Base-by-base conservation (phyloP, 1,140 invertebrate genomes). In the Zaprionus vittiger region DNA sequence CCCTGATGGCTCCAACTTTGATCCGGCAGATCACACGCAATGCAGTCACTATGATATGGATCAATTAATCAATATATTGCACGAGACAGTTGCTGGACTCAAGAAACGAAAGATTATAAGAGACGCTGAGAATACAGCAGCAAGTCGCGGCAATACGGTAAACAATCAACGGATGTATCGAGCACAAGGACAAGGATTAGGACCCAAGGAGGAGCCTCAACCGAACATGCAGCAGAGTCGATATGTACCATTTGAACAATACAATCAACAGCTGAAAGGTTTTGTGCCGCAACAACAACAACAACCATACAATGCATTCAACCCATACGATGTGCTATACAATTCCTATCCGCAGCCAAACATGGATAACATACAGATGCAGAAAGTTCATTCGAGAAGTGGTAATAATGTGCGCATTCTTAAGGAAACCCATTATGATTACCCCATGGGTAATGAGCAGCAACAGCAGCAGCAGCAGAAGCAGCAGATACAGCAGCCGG, bases 11-110 rank as follows among this genome's bases (percentile, higher is more conserved):
- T 34, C 31, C 0, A 3, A 34, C 9, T 11, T 34, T 34, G 31
- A 4, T 34, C 17, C 2, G 4, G 17, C n/a, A 4, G n/a, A 49
- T 22, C n/a, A 15, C 4, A 4, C n/a, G 47, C 2, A 54, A 37
- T n/a, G 17, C 11, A 20, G 41, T 4, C 34, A 69, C 4, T 73
- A 61, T 24, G 34, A 83, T 66, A 63, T 81, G 0, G 34, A 24
- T n/a, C 62, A 77, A 12, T 64, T 83, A 9, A 63, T 83, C 5
- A 15, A 54, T 2, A 60, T 84, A 5, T 17, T 83, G 7, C 77
- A 77, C 12, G 41, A 69, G 47, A 81, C 81, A 17, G 49, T 84
- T 9, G 41, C 52, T 5, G 65, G 74, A 1, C 49, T 83, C 38
- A 68, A 81, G 12, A 61, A 73, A 12, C 56, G 73, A 20, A 41